Percentiles rank a stretch among this genome's conserved stretches.
Evolutionary conservation across 2,888 invertebrate genomes (phyloP).

Genomic region (Zonitis immaculata): DNA sequence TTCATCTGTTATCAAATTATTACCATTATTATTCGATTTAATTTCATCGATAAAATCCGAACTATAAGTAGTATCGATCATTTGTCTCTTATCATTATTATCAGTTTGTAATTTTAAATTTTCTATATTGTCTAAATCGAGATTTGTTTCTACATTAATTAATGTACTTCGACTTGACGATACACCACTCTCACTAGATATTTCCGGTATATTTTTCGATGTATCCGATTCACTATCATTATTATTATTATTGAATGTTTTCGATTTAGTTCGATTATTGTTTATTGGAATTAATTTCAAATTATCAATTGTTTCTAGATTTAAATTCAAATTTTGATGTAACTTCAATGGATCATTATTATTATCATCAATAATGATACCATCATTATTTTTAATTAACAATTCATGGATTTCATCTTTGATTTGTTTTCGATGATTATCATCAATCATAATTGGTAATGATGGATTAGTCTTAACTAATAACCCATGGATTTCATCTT

Average conservation of each 20-base stretch:
- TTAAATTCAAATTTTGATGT: constrained; percentile 34
- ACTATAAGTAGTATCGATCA: constrained; percentile 7
- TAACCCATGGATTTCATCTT: constrained; percentile 8
- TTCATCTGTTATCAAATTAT: background rate
- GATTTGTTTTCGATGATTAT: constrained; percentile 1
- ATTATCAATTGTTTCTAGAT: constrained; percentile 33
- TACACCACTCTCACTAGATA: constrained; percentile 40
- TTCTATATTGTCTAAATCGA: constrained; percentile 23
- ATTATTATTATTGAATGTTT: background rate
- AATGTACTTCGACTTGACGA: constrained; percentile 24
- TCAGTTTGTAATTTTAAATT: constrained; percentile 18
- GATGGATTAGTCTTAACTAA: constrained; percentile 5
- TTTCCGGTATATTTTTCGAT: constrained; percentile 47
- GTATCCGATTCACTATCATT: constrained; percentile 44
- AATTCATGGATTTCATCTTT: constrained; percentile 7
- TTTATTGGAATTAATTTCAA: constrained; percentile 28
- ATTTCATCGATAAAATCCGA: constrained; percentile 12
- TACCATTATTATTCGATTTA: background rate
- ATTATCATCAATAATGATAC: background rate
- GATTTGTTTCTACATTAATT: constrained; percentile 8
- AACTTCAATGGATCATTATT: constrained; percentile 37
- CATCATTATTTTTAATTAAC: constrained; percentile 13
- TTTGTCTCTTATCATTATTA: background rate
- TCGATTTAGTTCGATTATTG: background rate
- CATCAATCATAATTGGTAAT: background rate